Conservation (phyloP, 2,113 vertebrate genomes). For the Taxidea taxus region DNA sequence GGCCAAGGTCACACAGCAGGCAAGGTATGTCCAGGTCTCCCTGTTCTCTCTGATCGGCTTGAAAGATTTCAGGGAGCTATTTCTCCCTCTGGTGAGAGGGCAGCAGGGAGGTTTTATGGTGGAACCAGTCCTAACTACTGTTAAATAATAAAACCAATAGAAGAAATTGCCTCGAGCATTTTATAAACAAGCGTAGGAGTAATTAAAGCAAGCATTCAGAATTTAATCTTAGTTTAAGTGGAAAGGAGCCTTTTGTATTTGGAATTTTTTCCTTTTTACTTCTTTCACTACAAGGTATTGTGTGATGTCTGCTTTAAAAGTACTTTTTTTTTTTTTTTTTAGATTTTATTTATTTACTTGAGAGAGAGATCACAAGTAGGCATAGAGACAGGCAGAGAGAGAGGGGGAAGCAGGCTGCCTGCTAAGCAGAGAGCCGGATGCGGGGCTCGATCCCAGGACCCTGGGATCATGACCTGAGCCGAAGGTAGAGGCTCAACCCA, state of each 20-base stretch:
- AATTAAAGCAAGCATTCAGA: not conserved
- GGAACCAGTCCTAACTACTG: not conserved
- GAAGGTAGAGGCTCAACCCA: no score
- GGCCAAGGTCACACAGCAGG: not conserved
- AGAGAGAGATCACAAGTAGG: no score
- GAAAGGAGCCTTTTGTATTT: not conserved
- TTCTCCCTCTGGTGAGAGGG: not conserved
- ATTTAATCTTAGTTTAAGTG: not conserved
- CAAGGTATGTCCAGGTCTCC: not conserved
- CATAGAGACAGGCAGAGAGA: no score
- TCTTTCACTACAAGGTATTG: not conserved
- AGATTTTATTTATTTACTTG: no score
- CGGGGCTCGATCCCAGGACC: no score
- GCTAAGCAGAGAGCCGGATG: no score
- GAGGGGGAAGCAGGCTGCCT: no score
- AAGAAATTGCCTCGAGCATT: not conserved
- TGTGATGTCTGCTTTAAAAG: not conserved
- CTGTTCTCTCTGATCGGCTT: not conserved
- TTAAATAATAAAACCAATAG: not conserved
- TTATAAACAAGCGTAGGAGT: not conserved
- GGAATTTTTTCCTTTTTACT: not conserved
- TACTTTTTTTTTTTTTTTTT: no score
- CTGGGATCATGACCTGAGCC: no score
- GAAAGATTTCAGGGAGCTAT: not conserved
- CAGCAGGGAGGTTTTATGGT: not conserved